These are phyloP conservation scores for Melanotaenia trifasciata DNA, from an alignment of 2,797 vertebrate genomes.

Conservation along the genomic window DNA sequence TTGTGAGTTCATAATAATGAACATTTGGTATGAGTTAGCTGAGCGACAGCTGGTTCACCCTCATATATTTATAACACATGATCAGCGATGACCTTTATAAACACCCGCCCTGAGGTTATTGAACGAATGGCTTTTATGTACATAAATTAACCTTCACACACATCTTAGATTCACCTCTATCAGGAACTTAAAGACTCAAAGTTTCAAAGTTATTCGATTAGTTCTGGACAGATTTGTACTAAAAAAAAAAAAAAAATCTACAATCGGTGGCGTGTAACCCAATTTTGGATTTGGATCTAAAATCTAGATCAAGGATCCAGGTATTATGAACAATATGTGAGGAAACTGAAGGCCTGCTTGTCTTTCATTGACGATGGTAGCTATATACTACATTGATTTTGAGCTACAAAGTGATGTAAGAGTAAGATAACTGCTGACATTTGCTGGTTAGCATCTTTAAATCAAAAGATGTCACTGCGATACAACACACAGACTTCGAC, in stretches of 20 bases:
- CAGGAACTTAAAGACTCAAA: not conserved
- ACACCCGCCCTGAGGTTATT: not conserved
- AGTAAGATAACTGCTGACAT: not conserved
- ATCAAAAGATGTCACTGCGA: not conserved
- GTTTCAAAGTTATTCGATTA: not conserved
- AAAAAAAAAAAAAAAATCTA: not conserved
- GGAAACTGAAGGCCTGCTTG: not conserved
- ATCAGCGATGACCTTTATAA: slow-evolving; percentile 47
- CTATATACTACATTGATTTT: not conserved
- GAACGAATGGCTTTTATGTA: slow-evolving; percentile 37
- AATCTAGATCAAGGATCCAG: not conserved
- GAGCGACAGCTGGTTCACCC: slow-evolving; percentile 44
- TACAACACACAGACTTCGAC: not conserved
- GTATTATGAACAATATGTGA: not conserved
- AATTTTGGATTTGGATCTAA: not conserved
- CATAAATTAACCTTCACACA: not conserved
- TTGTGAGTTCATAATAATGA: slow-evolving; percentile 55
- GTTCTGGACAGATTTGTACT: not conserved
- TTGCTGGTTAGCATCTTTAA: not conserved
- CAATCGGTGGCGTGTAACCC: not conserved
- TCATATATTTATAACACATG: slow-evolving; percentile 27
- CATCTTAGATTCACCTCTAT: not conserved
- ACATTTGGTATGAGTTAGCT: slow-evolving; percentile 59
- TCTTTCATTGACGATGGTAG: not conserved
- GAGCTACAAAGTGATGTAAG: not conserved